Evolutionary conservation across 2,113 vertebrate species (phyloP), one percentile per base, ranked within the genome.

Genomic region (Rostratula benghalensis): DNA sequence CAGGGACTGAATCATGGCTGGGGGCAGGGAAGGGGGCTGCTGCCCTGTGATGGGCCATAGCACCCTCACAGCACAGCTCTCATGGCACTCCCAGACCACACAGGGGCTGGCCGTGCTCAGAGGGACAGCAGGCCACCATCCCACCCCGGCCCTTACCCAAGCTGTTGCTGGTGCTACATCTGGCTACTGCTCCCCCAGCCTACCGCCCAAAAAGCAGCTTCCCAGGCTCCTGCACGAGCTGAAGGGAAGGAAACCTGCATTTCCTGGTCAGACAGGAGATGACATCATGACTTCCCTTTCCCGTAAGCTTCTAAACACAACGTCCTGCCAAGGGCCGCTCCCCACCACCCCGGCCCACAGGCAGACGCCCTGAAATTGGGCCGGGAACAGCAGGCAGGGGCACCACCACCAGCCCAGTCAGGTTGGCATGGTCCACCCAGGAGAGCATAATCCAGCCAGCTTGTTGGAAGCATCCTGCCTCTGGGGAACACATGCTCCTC

Each of bases 221-320:
- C 67, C 76, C 88, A 95, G 70, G 79, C 59, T 95, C 87, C 96
- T 51, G 59, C 25, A 8, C 11, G 22, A 87, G 83, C 93, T 9
- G 0, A 96, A 95, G 95, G 95, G 96, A 97, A 98, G 98, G 98
- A 98, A 98, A 97, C 96, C 96, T 80, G 85, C 28, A 7, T 94
- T 98, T 98, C 98, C 98, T 97, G 97, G 96, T 98, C 97, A 98
- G 98, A 98, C 97, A 13, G 97, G 97, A 98, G 97, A 96, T 98
- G 97, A 98, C 97, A 97, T 93, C 60, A 78, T 84, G 83, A 53
- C 86, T 97, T 97, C 97, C 97, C 94, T 93, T 98, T 98, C 98
- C 98, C 95, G 96, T 63, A 64, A 65, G 87, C 67, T 97, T 97
- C 97, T 97, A 98, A 98, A 98, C 97, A 98, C 78, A 2, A 81